Evolutionary conservation across 2,113 vertebrate genomes (phyloP).

Genomic region (Melanerpes aurifrons): DNA sequence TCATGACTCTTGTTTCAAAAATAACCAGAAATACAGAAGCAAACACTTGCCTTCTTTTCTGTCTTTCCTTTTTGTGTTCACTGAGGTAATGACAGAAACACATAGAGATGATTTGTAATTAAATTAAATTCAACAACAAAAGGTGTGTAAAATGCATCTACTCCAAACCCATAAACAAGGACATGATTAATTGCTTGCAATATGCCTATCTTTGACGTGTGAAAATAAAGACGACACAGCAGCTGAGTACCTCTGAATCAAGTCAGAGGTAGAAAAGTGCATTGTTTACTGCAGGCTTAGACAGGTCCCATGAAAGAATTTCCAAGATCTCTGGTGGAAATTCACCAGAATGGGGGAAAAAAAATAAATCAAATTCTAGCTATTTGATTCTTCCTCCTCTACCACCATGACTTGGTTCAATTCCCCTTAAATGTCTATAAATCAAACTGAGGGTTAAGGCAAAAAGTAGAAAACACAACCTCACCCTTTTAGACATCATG

Average conservation of each 20-base stretch:
- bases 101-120: constrained; percentile 53
- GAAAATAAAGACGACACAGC: constrained; percentile 61
- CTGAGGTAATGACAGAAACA: constrained; percentile 25
- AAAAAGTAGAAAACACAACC: neutral
- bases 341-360: neutral
- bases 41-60: neutral
- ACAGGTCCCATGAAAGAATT: neutral
- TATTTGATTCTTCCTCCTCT: neutral
- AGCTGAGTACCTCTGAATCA: constrained; percentile 56
- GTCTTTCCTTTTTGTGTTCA: neutral
- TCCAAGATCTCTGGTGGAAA: neutral
- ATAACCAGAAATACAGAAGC: neutral
- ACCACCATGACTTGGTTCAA: neutral
- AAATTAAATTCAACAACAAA: constrained; percentile 71
- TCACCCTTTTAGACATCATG: neutral
- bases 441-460: neutral
- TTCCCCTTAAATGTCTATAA: neutral
- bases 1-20: constrained; percentile 9
- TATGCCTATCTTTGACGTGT: constrained; percentile 53
- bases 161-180: constrained; percentile 62
- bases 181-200: constrained; percentile 69
- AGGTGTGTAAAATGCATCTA: constrained; percentile 63
- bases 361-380: neutral
- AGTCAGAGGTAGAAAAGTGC: constrained; percentile 2
- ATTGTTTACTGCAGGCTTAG: constrained; percentile 11